Percentiles rank a stretch among this genome's conserved stretches.
Conservation (phyloP, 2,113 vertebrate genomes). For the Bubo bubo region DNA sequence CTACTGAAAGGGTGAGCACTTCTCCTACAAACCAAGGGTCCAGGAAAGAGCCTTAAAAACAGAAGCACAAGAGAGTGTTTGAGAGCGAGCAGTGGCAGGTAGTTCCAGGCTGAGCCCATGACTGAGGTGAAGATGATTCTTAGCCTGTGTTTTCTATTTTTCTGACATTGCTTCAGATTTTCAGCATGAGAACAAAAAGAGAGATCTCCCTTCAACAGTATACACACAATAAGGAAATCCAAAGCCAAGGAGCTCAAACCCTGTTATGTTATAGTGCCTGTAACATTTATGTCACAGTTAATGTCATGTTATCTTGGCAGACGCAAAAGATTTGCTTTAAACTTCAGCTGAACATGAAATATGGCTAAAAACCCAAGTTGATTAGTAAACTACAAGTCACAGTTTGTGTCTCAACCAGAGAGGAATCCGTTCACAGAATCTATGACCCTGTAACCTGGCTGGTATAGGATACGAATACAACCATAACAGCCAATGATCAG, state of each 20-base stretch:
- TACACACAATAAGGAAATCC: neutral
- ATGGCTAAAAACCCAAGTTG: neutral
- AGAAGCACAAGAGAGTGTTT: accelerated
- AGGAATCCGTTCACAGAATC: neutral
- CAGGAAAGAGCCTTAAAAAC: neutral
- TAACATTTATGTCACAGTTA: neutral
- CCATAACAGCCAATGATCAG: neutral
- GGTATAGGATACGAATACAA: neutral
- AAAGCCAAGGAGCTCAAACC: neutral
- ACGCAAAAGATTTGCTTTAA: neutral
- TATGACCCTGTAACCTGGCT: neutral
- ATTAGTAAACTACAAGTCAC: neutral
- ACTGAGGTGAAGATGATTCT: neutral
- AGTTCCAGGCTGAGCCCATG: neutral
- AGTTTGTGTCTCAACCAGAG: neutral
- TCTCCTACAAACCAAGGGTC: neutral
- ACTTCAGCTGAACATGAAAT: neutral
- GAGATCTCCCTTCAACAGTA: neutral
- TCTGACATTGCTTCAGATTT: neutral
- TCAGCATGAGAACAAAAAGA: neutral
- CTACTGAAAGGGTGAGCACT: neutral
- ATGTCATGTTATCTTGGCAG: neutral
- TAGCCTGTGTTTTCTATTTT: neutral
- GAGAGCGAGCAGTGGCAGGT: neutral
- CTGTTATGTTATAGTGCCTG: neutral